phyloP scores from a whole-genome alignment of 2,888 invertebrate species.

The Cyrtodaria siliqua region DNA sequence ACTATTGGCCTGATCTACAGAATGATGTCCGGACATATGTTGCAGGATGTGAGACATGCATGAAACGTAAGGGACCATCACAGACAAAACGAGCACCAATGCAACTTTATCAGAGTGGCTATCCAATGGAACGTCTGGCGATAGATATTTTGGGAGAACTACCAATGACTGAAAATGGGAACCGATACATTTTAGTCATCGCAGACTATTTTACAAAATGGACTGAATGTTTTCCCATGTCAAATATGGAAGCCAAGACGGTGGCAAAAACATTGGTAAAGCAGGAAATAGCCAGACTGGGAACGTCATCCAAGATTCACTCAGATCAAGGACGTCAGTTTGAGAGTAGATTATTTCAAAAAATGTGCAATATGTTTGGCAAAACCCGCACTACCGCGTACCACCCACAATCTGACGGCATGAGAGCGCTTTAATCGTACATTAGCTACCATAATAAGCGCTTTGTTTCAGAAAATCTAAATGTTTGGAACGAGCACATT shows the following conservation, averaged over 20 bases:
- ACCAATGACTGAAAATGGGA: conserved; percentile 11
- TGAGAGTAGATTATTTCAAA: conserved; percentile 41
- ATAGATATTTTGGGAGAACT: conserved; percentile 25
- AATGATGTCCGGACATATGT: conserved; percentile 10
- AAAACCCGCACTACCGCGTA: conserved; percentile 57
- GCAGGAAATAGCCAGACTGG: conserved; percentile 24
- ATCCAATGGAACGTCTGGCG: conserved; percentile 16
- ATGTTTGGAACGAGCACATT: conserved; percentile 35
- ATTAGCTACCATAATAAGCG: conserved; percentile 43
- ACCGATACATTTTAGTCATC: conserved; percentile 12
- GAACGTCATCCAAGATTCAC: conserved; percentile 33
- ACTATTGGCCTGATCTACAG: conserved; percentile 11
- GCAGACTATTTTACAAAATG: conserved; percentile 13
- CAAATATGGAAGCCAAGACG: not conserved
- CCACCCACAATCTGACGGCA: conserved; percentile 54
- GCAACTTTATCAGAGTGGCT: conserved; percentile 5
- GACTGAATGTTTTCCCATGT: not conserved
- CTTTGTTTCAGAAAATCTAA: conserved; percentile 43
- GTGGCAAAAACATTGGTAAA: not conserved
- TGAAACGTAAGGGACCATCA: conserved; percentile 3
- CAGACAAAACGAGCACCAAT: conserved; percentile 13
- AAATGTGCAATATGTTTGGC: conserved; percentile 33
- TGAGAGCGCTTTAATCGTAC: conserved; percentile 41
- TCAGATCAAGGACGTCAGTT: conserved; percentile 55
- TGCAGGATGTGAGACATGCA: conserved; percentile 13